A percentile compares a stretch with the other conserved stretches of the same genome.
phyloP scores from a whole-genome alignment of 2,888 invertebrate genomes.

The Caenorhabditis sinica region DNA sequence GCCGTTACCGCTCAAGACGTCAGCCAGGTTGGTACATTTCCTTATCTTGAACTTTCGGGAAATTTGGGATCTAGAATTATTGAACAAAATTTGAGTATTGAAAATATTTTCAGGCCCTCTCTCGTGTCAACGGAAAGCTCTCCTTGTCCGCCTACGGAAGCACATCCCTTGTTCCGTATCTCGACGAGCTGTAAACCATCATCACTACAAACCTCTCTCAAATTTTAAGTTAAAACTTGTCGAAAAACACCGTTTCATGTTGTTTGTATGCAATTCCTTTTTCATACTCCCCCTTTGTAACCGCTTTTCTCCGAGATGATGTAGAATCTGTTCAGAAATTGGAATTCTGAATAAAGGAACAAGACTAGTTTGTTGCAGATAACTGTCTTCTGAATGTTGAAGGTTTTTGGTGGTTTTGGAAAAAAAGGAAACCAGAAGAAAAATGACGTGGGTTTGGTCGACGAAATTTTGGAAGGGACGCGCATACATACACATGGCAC shows the following conservation, averaged over 20 bases:
- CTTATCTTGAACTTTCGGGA: too few species aligned
- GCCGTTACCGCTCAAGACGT: slow-evolving; percentile 77
- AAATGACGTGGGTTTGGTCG: slow-evolving; percentile 57
- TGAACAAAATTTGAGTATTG: not conserved
- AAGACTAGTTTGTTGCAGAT: slow-evolving; percentile 27
- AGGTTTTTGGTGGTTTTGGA: slow-evolving; percentile 46
- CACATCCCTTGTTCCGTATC: slow-evolving; percentile 77
- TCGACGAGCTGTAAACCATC: slow-evolving; percentile 76
- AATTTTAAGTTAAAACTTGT: slow-evolving; percentile 42
- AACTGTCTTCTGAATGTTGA: too few species aligned
- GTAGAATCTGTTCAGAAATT: slow-evolving; percentile 44
- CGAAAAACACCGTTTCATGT: slow-evolving; percentile 17
- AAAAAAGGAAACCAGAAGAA: slow-evolving; percentile 13
- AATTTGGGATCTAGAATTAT: slow-evolving; percentile 6
- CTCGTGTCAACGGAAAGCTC: slow-evolving; percentile 75
- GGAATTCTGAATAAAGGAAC: slow-evolving; percentile 48
- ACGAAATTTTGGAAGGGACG: slow-evolving; percentile 45
- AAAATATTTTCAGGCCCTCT: slow-evolving; percentile 71
- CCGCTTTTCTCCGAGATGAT: slow-evolving; percentile 31
- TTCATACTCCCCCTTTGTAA: slow-evolving; percentile 7
- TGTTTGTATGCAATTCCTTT: slow-evolving; percentile 25
- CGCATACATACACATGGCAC: not conserved
- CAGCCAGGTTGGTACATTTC: slow-evolving; percentile 71
- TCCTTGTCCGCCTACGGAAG: slow-evolving; percentile 78
- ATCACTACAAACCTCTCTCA: not conserved